These are phyloP conservation scores for Cerastoderma edule DNA, from an alignment of 2,888 invertebrate species.

Conservation along the genomic window DNA sequence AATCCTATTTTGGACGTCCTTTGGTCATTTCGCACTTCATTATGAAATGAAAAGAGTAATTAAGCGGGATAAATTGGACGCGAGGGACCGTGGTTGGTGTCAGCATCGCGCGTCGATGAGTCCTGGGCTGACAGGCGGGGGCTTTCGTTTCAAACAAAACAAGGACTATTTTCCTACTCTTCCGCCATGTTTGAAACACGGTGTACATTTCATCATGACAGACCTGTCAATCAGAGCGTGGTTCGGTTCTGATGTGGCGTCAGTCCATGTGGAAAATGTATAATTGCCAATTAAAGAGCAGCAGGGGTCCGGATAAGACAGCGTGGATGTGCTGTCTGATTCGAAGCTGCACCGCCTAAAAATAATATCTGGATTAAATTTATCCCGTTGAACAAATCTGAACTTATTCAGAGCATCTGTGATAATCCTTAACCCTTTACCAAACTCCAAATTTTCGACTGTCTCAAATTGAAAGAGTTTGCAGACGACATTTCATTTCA, in stretches of 20 bases:
- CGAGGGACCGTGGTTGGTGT: constrained; percentile 24
- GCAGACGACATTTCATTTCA: too few species aligned
- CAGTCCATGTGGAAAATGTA: too few species aligned
- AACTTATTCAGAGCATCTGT: too few species aligned
- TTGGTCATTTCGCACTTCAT: constrained; percentile 56
- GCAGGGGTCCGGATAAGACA: too few species aligned
- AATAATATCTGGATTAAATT: too few species aligned
- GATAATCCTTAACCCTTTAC: too few species aligned
- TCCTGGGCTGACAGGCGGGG: neutral
- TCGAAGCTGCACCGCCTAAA: too few species aligned
- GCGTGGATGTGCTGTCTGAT: too few species aligned
- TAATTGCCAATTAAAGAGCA: too few species aligned
- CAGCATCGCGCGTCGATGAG: neutral
- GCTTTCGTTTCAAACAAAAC: constrained; percentile 47
- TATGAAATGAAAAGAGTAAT: constrained; percentile 53
- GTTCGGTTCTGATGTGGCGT: constrained; percentile 11
- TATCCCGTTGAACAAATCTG: too few species aligned
- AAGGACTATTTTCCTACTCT: constrained; percentile 16
- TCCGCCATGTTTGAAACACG: constrained; percentile 13
- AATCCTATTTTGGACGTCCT: constrained; percentile 36
- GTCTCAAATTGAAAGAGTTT: too few species aligned
- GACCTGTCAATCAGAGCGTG: constrained; percentile 15
- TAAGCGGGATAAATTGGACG: constrained; percentile 54
- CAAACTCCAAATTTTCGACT: too few species aligned
- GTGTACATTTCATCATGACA: constrained; percentile 18